phyloP scores from a whole-genome alignment of 2,113 vertebrate species.

The Xiphophorus hellerii region DNA sequence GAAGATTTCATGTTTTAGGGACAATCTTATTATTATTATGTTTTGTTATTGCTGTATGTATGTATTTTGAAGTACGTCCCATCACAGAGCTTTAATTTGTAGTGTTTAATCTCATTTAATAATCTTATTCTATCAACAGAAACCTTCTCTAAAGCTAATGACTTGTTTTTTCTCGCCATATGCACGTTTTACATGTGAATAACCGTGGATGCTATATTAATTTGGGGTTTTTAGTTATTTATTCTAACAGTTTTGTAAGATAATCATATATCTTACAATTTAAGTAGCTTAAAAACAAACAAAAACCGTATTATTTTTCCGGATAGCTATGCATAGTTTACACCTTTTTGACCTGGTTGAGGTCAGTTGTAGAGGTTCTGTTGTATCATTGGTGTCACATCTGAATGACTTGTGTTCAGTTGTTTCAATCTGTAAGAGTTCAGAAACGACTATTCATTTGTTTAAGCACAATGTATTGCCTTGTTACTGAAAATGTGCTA shows the following conservation, averaged over 20 bases:
- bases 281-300: background rate
- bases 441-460: too few relatives aligned
- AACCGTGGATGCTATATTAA: background rate
- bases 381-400: background rate
- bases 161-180: too few relatives aligned
- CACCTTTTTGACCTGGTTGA: background rate
- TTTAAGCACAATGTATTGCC: too few relatives aligned
- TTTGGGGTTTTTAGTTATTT: background rate
- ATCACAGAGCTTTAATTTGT: background rate
- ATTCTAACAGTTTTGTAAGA: background rate
- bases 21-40: background rate
- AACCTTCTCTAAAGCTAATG: background rate
- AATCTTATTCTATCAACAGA: background rate
- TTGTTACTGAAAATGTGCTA: too few relatives aligned
- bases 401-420: background rate
- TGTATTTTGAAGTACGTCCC: background rate
- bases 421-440: too few relatives aligned
- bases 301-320: too few relatives aligned
- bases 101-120: background rate
- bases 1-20: conserved; percentile 1
- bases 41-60: too few relatives aligned
- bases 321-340: too few relatives aligned
- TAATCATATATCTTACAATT: background rate
- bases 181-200: too few relatives aligned
- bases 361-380: too few relatives aligned